Base-by-base conservation (phyloP, 1,140 invertebrate species). In the Agraylea sexmaculata region DNA sequence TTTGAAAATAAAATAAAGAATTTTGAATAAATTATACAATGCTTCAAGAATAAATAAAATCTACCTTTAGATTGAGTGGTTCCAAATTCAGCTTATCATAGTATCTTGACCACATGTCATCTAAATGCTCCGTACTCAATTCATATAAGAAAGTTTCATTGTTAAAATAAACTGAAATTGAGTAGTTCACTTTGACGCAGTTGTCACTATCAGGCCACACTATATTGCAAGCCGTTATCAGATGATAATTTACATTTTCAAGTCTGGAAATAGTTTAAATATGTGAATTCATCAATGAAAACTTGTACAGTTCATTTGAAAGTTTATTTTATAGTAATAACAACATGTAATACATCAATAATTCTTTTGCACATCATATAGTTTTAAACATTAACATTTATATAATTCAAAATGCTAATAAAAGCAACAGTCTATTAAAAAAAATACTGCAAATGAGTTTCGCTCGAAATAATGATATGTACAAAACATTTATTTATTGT, bases 91-190 rank as follows among this genome's bases (percentile, higher is more conserved):
- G 12, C 6, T 7, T 23, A 4, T 15, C 5, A 12, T 23, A 20
- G 18, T 37, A 34, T 12, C 7, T 42, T 2, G n/a, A 6, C 47
- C 47, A 49, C 47, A 49, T 49, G 25, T 43, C 42, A 12, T 45
- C 40, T 2, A 49, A 21, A 31, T 40, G 33, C 7, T 23, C 28
- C 1, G 13, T 34, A 4, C 40, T 42, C 13, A 49, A 28, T 23
- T 49, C 47, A 40, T 49, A 49, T 1, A 11, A 15, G 11, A 34
- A 15, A 11, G 43, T 42, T 6, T 39, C 20, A 40, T 45, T 49
- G 25, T 42, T 23, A 19, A 19, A 45, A 27, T 40, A 21, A 0
- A 49, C 37, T 1, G 21, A 22, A 13, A 49, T 45, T 4, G 47
- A 49, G 29, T 49, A 49, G 6, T 5, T 29, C 13, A 49, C 32